Base-by-base conservation (phyloP, 2,113 vertebrate genomes). In the Nestor notabilis region DNA sequence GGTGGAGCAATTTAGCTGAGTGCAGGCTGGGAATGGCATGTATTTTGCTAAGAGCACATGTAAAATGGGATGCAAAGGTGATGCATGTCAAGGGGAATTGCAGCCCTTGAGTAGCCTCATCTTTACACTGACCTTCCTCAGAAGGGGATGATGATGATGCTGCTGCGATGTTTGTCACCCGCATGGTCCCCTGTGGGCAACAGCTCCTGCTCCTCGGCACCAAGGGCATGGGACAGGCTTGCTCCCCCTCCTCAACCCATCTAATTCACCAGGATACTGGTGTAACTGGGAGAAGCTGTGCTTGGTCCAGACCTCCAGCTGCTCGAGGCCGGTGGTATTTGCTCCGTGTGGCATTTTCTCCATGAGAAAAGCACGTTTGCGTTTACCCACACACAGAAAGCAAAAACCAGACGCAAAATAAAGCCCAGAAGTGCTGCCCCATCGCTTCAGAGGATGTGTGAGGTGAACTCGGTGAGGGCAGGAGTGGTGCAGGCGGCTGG, bases 361-460 rank as follows among this genome's bases (percentile, higher is more conserved):
- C 5, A 9, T 0, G 2, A 20, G 29, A 37, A 20, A 60, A 47
- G 10, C 29, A 27, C 8, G 0, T 41, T 66, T 31, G 24, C 19
- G 2, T 65, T 72, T 52, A 53, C 46, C 65, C 46, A 4, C 41
- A 43, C 60, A 18, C 16, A 27, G 78, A 58, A 69, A 63, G 5
- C 35, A 41, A 63, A 41, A 31, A 3, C 17, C 53, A 55, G 52
- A 44, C 28, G 50, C 70, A 21, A 52, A 72, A 18, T 3, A 53
- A 20, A 46, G n/a, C 29, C 63, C n/a, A 23, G 35, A 37, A 79
- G 17, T 1, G 0, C 76, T 53, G 17, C 50, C 41, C 46, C 23
- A 2, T 33, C 11, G 0, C 61, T 80, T 14, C 6, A 1, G 17
- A 7, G 5, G 0, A 27, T 4, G 55, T 5, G 2, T 2, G 56